Evolutionary conservation across 2,888 invertebrate species (phyloP).

Genomic region (Drosophila anomelani): DNA sequence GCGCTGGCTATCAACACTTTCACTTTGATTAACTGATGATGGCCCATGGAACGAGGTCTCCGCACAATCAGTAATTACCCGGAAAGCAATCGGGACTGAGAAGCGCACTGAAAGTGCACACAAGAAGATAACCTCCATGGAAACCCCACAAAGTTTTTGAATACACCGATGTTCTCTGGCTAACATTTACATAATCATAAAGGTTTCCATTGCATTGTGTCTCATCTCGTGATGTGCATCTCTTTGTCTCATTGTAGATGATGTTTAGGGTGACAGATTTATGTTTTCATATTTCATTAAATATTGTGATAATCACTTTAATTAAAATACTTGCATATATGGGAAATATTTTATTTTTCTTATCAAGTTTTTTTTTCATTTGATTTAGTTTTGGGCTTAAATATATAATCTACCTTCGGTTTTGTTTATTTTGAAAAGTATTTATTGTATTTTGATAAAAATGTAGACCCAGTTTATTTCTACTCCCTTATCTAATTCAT

Average conservation of each 20-base stretch:
- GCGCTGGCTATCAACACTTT: conserved; percentile 31
- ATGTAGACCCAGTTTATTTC: conserved; percentile 12
- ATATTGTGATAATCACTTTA: neutral
- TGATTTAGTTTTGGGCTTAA: neutral
- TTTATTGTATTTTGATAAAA: conserved; percentile 1
- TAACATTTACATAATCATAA: conserved; percentile 11
- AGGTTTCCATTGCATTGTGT: neutral
- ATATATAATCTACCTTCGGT: neutral
- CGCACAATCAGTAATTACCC: conserved; percentile 32
- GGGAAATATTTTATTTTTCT: neutral
- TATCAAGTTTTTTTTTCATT: neutral
- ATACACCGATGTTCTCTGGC: conserved; percentile 1
- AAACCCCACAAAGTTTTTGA: conserved; percentile 11
- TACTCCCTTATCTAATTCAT: conserved; percentile 18
- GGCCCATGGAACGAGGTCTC: conserved; percentile 27
- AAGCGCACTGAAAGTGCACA: conserved; percentile 15
- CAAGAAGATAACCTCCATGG: conserved; percentile 15
- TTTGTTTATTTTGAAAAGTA: conserved; percentile 3
- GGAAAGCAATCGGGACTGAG: conserved; percentile 36
- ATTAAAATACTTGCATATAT: neutral
- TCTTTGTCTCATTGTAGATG: conserved; percentile 5
- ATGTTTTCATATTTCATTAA: conserved; percentile 6
- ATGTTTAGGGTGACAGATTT: conserved; percentile 7
- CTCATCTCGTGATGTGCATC: conserved; percentile 12
- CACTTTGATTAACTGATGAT: conserved; percentile 24